Evolutionary conservation across 2,113 vertebrate species (phyloP).

Genomic region (Helogale parvula): DNA sequence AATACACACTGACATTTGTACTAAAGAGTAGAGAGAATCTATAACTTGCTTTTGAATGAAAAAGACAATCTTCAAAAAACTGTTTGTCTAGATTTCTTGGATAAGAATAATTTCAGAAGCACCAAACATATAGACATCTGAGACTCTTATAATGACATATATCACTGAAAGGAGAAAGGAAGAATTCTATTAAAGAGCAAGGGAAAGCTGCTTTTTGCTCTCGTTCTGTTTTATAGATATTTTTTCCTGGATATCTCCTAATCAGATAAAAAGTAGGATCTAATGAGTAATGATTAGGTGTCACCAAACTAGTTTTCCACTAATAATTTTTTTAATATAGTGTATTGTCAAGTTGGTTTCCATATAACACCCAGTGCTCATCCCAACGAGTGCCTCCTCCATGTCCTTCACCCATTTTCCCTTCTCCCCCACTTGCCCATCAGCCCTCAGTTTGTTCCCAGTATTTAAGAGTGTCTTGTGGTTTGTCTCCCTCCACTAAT

Average conservation of each 20-base stretch:
- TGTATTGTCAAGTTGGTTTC: too few species aligned
- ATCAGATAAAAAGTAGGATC: conserved; percentile 69
- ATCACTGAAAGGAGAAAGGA: not conserved
- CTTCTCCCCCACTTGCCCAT: too few species aligned
- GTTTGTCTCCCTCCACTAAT: not conserved
- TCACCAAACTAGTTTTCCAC: not conserved
- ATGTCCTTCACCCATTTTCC: too few species aligned
- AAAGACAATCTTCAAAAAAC: not conserved
- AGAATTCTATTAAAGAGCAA: conserved; percentile 24
- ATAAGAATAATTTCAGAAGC: not conserved
- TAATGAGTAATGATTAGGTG: conserved; percentile 60
- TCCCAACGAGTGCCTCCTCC: too few species aligned
- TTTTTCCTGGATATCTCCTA: conserved; percentile 59
- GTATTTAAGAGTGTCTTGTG: too few species aligned
- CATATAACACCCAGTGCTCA: too few species aligned
- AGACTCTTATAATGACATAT: not conserved
- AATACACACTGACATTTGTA: not conserved
- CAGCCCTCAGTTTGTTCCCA: too few species aligned
- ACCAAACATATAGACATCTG: not conserved
- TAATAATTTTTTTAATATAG: conserved; percentile 6
- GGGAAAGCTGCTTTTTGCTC: conserved; percentile 47
- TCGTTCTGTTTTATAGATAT: conserved; percentile 60
- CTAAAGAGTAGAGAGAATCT: not conserved
- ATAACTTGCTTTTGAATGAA: not conserved
- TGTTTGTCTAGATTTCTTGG: conserved; percentile 32